phyloP scores from a whole-genome alignment of 2,888 invertebrate genomes.

The Drosophila siamana region DNA sequence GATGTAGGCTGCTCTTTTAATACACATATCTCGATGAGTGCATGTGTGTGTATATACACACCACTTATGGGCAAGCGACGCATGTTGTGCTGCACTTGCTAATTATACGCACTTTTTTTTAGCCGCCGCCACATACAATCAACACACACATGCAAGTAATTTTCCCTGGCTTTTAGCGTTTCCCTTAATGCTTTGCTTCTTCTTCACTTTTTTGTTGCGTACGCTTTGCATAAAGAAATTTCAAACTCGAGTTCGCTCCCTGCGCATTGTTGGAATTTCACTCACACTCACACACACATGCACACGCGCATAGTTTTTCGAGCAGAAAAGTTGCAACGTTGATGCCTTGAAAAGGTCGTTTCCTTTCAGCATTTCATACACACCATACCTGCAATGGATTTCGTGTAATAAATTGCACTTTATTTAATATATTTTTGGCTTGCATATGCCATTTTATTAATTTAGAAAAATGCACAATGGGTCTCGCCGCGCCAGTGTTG shows the following conservation, averaged over 20 bases:
- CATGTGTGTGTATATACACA: slow-evolving; percentile 11
- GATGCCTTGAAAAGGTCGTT: slow-evolving; percentile 1
- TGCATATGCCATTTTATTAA: slow-evolving; percentile 55
- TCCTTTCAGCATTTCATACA: slow-evolving; percentile 1
- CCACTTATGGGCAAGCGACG: slow-evolving; percentile 11
- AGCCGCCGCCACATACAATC: slow-evolving; percentile 29
- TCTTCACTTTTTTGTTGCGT: slow-evolving; percentile 47
- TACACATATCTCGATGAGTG: slow-evolving; percentile 9
- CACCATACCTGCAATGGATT: slow-evolving; percentile 29
- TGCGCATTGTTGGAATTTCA: slow-evolving; percentile 78
- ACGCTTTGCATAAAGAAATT: slow-evolving; percentile 72
- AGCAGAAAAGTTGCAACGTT: slow-evolving; percentile 38
- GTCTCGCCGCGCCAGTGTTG: slow-evolving; percentile 47
- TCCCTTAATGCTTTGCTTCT: slow-evolving; percentile 31
- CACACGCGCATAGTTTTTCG: slow-evolving; percentile 54
- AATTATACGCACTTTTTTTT: slow-evolving; percentile 68
- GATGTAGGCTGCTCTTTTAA: slow-evolving; percentile 49
- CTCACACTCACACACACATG: slow-evolving; percentile 54
- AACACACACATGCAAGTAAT: slow-evolving; percentile 32
- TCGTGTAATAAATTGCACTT: slow-evolving; percentile 40
- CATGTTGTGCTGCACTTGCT: slow-evolving; percentile 56
- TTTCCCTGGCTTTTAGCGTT: slow-evolving; percentile 35
- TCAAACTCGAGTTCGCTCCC: slow-evolving; percentile 54
- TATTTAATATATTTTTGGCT: slow-evolving; percentile 35
- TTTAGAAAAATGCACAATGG: slow-evolving; percentile 65